A percentile compares a stretch with the other conserved stretches of the same genome.
phyloP scores from a whole-genome alignment of 2,888 invertebrate genomes.

The Neoscelio sp. region DNA sequence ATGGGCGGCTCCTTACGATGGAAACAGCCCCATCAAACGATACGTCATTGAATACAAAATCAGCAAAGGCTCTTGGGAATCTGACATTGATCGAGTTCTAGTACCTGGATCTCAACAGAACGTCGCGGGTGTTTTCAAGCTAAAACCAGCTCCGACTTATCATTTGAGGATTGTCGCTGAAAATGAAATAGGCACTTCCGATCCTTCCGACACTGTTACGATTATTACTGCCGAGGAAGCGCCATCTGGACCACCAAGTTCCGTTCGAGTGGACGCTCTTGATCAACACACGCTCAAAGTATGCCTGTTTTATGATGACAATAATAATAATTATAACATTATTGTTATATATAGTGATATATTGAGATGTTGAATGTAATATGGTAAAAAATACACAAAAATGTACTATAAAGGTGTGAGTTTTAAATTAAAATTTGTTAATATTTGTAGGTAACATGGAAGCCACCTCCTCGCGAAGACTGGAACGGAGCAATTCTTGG shows the following conservation, averaged over 20 bases:
- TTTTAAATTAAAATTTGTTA: no score
- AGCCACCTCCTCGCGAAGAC: conserved; percentile 93
- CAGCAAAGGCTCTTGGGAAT: conserved; percentile 92
- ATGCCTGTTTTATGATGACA: no score
- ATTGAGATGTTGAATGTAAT: background rate
- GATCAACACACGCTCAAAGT: conserved; percentile 93
- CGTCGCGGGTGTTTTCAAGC: conserved; percentile 94
- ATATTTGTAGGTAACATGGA: conserved; percentile 91
- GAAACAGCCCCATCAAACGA: conserved; percentile 94
- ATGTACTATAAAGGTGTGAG: no score
- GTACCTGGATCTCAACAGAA: conserved; percentile 94
- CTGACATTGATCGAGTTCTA: conserved; percentile 93
- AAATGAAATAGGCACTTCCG: conserved; percentile 96
- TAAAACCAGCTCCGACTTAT: conserved; percentile 96
- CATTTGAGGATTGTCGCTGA: conserved; percentile 96
- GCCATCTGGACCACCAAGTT: conserved; percentile 92
- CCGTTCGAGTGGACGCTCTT: conserved; percentile 92
- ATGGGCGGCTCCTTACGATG: conserved; percentile 96
- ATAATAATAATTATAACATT: no score
- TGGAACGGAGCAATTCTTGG: conserved; percentile 97
- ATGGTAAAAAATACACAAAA: no score
- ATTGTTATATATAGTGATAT: background rate
- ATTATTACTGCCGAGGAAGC: conserved; percentile 98
- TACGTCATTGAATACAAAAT: conserved; percentile 96
- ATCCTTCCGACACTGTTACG: conserved; percentile 95